Percentiles rank a stretch among this genome's conserved stretches.
phyloP scores from a whole-genome alignment of 2,888 invertebrate genomes.

The Macaria notata region DNA sequence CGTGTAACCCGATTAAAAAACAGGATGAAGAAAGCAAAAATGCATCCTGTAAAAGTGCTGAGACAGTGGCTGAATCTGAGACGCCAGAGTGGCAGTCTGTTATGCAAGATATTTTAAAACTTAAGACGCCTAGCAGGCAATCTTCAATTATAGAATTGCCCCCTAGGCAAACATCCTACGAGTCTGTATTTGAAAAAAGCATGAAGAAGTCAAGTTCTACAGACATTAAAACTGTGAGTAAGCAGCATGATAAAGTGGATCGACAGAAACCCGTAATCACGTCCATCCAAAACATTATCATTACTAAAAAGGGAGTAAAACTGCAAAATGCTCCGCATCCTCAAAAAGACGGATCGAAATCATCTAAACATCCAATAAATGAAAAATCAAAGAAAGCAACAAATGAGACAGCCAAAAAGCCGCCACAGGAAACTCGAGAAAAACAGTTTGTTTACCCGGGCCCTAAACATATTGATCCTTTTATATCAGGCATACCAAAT shows the following conservation, averaged over 20 bases:
- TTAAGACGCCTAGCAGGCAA: constrained; percentile 66
- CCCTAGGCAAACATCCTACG: constrained; percentile 52
- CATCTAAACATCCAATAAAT: too few relatives aligned
- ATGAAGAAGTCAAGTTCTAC: constrained; percentile 34
- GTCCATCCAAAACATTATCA: constrained; percentile 6
- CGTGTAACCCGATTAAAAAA: constrained; percentile 1
- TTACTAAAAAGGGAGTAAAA: constrained; percentile 12
- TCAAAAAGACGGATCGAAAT: too few relatives aligned
- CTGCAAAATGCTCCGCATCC: not conserved
- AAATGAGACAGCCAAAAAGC: constrained; percentile 11
- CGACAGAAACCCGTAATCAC: constrained; percentile 1
- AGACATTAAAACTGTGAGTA: too few relatives aligned
- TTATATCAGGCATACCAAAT: constrained; percentile 61
- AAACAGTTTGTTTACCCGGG: constrained; percentile 39
- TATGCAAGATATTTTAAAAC: constrained; percentile 60
- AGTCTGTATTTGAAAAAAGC: constrained; percentile 39
- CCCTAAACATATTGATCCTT: constrained; percentile 51
- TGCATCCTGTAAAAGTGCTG: constrained; percentile 11
- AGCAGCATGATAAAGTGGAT: not conserved
- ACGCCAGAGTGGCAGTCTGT: constrained; percentile 61
- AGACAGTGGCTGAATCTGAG: constrained; percentile 21
- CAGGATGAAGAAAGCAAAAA: constrained; percentile 20
- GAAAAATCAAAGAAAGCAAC: not conserved
- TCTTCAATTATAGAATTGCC: constrained; percentile 62
- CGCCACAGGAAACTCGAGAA: constrained; percentile 28